A percentile compares a stretch with the other conserved stretches of the same genome.
phyloP scores from a whole-genome alignment of 2,888 invertebrate species.

The Liodrosophila aerea region DNA sequence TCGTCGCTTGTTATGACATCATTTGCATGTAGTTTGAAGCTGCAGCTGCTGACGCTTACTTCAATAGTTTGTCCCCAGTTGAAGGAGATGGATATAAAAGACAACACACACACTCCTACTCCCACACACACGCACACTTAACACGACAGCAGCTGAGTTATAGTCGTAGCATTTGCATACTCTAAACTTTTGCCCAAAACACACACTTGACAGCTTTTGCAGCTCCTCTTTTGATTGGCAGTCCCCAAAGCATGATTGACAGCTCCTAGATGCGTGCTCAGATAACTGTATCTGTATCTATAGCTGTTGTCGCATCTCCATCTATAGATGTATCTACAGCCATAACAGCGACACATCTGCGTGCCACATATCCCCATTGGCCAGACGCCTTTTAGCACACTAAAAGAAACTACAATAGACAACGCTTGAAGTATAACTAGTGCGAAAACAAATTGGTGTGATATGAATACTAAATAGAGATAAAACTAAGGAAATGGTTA shows the following conservation, averaged over 20 bases:
- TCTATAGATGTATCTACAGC: conserved; percentile 11
- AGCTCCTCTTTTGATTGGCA: conserved; percentile 24
- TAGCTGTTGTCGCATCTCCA: conserved; percentile 2
- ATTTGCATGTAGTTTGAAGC: conserved; percentile 64
- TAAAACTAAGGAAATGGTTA: no score
- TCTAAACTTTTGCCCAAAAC: no score
- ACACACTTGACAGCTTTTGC: background rate
- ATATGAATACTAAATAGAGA: no score
- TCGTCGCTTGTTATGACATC: conserved; percentile 43
- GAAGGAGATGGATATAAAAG: background rate
- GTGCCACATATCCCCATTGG: conserved; percentile 41
- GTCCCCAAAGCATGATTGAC: conserved; percentile 66
- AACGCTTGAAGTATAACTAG: no score
- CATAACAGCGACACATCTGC: conserved; percentile 34
- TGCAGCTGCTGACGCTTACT: conserved; percentile 47
- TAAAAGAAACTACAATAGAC: no score
- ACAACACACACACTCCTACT: no score
- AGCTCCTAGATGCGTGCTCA: conserved; percentile 30
- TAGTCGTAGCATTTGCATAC: conserved; percentile 20
- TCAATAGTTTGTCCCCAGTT: conserved; percentile 27
- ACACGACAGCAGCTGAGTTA: conserved; percentile 38
- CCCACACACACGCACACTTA: no score
- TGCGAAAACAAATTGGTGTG: no score
- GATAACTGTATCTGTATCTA: conserved; percentile 25
- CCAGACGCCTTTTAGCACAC: background rate